Evolutionary conservation across 64 coral and sea anemone genomes (phyloP), one percentile per base, ranked within the genome.

Genomic region (Dendrophyllia cribrosa): DNA sequence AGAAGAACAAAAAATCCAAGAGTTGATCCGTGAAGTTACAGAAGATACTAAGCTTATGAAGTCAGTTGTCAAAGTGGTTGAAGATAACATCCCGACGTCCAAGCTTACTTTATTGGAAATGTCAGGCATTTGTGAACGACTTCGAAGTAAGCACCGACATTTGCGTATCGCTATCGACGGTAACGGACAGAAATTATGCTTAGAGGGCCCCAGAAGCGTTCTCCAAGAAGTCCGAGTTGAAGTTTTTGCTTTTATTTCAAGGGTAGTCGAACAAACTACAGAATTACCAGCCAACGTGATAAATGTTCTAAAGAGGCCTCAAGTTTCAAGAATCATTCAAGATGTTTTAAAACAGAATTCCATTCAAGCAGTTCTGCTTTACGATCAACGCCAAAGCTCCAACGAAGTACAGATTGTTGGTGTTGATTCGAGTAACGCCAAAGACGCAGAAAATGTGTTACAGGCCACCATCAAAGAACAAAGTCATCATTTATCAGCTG

Each of bases 371-470:
- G 85, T 87, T 11, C 11, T 78, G 17, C 20, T 93, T 72, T 81
- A 44, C 24, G 86, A 81, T 74, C 75, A 82, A 63, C 48, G 43
- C 17, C 52, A 77, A 20, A 75, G 61, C 46, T 12, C 44, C 21
- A 96, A 71, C 9, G 83, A 96, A 59, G 24, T 96, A 2, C 10
- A 34, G 6, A 70, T 96, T 23, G 70, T 86, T 21, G 94, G 81
- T 23, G 8, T 88, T 4, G 79, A 92, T 53, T 69, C 68, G 9
- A 82, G 16, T 3, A 78, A 83, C 34, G 76, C 76, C 17, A 79
- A 53, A 70, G 20, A 70, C 3, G 94, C 89, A 4, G 84, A 66
- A 5, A 19, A 58, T 17, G 19, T 88, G 22, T 63, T 96, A 43
- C 79, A 83, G 72, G 62, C 6, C 64, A 9, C 66, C 49, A 82